A percentile compares a stretch with the other conserved stretches of the same genome.
phyloP scores from a whole-genome alignment of 2,797 vertebrate genomes.

The Chaunax sp. region DNA sequence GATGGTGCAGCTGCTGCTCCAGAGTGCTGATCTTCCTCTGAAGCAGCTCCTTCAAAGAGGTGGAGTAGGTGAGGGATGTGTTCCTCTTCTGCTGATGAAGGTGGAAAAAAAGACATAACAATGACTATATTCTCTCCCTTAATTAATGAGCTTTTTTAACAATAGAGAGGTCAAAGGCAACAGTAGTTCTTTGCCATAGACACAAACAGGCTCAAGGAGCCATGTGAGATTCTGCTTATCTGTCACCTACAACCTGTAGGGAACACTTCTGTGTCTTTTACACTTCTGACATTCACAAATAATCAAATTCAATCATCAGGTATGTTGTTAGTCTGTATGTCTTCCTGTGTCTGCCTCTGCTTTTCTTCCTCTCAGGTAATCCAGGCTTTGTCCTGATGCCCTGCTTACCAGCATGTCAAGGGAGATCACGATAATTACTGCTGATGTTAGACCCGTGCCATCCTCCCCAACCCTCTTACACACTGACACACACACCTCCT shows the following conservation, averaged over 20 bases:
- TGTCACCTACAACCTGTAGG: neutral
- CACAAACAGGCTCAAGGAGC: neutral
- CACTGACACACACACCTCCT: conserved; percentile 16
- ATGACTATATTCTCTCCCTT: neutral
- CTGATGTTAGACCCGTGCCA: conserved; percentile 66
- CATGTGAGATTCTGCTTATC: neutral
- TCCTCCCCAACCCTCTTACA: neutral
- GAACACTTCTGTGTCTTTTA: neutral
- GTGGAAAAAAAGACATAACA: neutral
- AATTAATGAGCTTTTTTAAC: neutral
- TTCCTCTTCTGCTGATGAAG: conserved; percentile 79
- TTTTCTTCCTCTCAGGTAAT: conserved; percentile 67
- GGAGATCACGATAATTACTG: conserved; percentile 74
- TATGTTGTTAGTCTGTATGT: conserved; percentile 9
- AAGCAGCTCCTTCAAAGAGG: conserved; percentile 86
- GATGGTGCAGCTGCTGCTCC: conserved; percentile 84
- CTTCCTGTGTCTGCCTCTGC: conserved; percentile 22
- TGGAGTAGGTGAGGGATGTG: conserved; percentile 83
- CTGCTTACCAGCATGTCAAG: conserved; percentile 73
- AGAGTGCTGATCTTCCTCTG: conserved; percentile 87
- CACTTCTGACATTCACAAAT: neutral
- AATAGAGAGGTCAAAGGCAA: neutral
- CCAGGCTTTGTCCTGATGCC: conserved; percentile 66
- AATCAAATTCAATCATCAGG: conserved; percentile 6
- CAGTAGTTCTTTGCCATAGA: neutral